Conservation (phyloP, 2,113 vertebrate species). For the Colaptes auratus region DNA sequence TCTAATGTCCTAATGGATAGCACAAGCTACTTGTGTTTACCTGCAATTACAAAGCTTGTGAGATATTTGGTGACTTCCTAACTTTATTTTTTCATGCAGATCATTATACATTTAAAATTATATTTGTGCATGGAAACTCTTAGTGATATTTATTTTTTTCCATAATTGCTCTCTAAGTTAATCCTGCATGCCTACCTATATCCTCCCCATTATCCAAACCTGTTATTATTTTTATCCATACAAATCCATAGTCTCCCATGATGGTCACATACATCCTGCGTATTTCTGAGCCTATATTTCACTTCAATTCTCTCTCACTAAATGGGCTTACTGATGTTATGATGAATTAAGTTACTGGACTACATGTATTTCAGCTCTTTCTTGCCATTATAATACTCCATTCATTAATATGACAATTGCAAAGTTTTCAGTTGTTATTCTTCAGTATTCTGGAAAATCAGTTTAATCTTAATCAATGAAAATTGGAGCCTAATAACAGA, state of each 20-base stretch:
- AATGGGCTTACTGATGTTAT: neutral
- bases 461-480: neutral
- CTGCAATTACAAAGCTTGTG: neutral
- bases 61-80: neutral
- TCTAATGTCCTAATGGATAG: neutral
- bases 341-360: neutral
- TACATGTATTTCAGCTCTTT: neutral
- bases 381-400: neutral
- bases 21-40: neutral
- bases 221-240: neutral
- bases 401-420: neutral
- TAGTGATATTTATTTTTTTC: neutral
- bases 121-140: neutral
- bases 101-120: neutral
- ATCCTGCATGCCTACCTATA: neutral
- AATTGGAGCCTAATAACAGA: neutral
- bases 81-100: neutral
- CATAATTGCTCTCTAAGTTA: neutral
- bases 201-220: neutral
- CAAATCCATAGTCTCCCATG: neutral
- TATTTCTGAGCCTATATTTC: slow-evolving; percentile 13
- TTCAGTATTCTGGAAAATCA: neutral
- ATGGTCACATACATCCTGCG: neutral
- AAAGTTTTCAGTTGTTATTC: neutral
- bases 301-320: neutral